Conservation (phyloP, 30 jellyfish, hydroid and myxozoan species). For the Catostylus mosaicus region DNA sequence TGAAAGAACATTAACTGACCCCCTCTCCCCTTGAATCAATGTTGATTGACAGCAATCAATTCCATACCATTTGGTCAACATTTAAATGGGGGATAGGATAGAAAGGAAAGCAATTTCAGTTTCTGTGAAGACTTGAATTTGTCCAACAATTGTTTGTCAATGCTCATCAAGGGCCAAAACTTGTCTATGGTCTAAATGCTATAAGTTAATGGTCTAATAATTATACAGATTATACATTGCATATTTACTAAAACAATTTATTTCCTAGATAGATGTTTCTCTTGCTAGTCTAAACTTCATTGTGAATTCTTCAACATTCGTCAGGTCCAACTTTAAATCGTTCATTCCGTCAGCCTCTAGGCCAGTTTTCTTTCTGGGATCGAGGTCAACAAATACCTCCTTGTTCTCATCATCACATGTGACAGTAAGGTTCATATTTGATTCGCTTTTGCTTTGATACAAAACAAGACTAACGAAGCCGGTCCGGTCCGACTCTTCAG, state of each 20-base stretch:
- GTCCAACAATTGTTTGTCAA: too few relatives aligned
- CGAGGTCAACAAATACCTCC: slow-evolving; percentile 64
- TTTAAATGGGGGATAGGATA: too few relatives aligned
- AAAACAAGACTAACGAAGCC: slow-evolving; percentile 40
- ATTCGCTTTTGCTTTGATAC: slow-evolving; percentile 40
- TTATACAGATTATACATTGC: not conserved
- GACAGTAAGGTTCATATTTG: slow-evolving; percentile 34
- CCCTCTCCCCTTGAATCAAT: too few relatives aligned
- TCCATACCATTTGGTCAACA: too few relatives aligned
- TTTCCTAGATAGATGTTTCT: slow-evolving; percentile 31
- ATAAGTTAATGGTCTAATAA: too few relatives aligned
- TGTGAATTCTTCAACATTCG: slow-evolving; percentile 10
- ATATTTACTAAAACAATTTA: not conserved
- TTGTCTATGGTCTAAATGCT: too few relatives aligned
- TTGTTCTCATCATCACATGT: slow-evolving; percentile 28
- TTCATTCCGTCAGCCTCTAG: not conserved
- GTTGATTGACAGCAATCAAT: too few relatives aligned
- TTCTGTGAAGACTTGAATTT: too few relatives aligned
- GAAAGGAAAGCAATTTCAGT: too few relatives aligned
- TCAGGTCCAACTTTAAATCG: slow-evolving; percentile 5
- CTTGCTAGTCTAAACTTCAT: slow-evolving; percentile 8
- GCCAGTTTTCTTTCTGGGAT: not conserved
- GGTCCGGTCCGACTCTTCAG: not conserved
- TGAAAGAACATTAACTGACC: too few relatives aligned
- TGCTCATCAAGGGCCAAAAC: too few relatives aligned